Evolutionary conservation across 1,140 invertebrate genomes (phyloP), one percentile per base, ranked within the genome.

Genomic region (Maconellicoccus hirsutus): DNA sequence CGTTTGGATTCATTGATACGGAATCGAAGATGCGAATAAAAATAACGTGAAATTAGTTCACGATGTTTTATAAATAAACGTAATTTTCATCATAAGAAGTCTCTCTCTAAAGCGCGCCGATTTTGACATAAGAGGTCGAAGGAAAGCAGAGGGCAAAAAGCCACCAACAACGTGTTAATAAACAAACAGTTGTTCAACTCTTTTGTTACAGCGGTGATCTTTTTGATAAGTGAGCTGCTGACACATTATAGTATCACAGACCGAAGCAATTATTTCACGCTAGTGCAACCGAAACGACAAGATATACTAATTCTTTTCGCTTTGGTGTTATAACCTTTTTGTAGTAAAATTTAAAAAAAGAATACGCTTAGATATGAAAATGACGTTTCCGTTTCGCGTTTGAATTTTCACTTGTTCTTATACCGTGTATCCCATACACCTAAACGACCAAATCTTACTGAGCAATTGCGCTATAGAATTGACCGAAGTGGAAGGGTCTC

Each of bases 341-440:
- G n/a, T 52, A 52, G 3, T 33, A 33, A 12, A 33, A 33, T 33
- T 33, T 33, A 14, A 52, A 19, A 8, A 52, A 52, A 52, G 42
- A 52, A 52, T 16, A 52, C 42, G 42, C 12, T 52, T 52, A 66
- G 21, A 66, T 66, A 66, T 66, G 61, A 66, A 66, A 66, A 66
- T 66, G 61, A 66, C 25, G 61, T 66, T 66, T 66, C 61, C 61
- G 61, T 66, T 66, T 19, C 29, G 3, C 29, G 29, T 6, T 12
- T 33, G 12, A 6, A 33, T 33, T 33, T 12, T 33, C 4, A 33
- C 3, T 33, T 6, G 12, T 3, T 33, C 3, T 12, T 33, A 33
- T 33, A 33, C 29, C 42, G 42, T 14, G 42, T 52, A 52, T 52
- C 42, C 42, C 42, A 52, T n/a, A n/a, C 42, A 52, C 42, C 42